Evolutionary conservation across 2,797 vertebrate genomes (phyloP), one percentile per base, ranked within the genome.

Genomic region (Lacerta viridis): DNA sequence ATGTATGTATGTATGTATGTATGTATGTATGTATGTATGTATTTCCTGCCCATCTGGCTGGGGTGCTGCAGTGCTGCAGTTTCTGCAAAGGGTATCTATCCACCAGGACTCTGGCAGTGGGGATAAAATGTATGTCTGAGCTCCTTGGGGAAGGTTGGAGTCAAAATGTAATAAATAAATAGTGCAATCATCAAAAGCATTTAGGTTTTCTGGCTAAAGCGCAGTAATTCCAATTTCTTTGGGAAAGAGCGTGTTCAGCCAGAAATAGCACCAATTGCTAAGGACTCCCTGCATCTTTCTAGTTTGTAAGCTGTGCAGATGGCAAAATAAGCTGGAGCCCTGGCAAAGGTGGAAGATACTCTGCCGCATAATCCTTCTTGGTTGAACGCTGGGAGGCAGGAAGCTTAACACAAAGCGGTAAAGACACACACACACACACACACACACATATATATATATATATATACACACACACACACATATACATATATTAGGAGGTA

Each of bases 241-340:
- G 13, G 13, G 50, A 55, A 55, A 15, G 15, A 86, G 76, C 36
- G 55, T 41, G 59, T 74, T 74, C 36, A 18, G 72, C 36, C 18
- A 7, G 36, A 74, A 6, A 80, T 2, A 61, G 1, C 72, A 74
- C 20, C 72, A 74, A 0, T 13, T 50, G 33, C 18, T 36, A 33
- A 13, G 71, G 79, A 89, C 17, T n/a, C 8, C 27, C 17, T 84
- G 23, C 55, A 36, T 91, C 88, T 55, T 92, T 55, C 39, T 91
- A 29, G 29, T 84, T 94, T 92, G 88, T 33, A 86, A 89, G 92
- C 4, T 80, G 1, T 64, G 9, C 83, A 86, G 82, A 81, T 36
- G 46, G 66, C 25, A 88, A 4, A 5, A 15, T 5, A 83, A 81
- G 46, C 78, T 94, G 84, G 89, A 80, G 79, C n/a, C 90, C 74